Base-by-base conservation (phyloP, 2,113 vertebrate species). In the Petrocephalus microphthalmus region DNA sequence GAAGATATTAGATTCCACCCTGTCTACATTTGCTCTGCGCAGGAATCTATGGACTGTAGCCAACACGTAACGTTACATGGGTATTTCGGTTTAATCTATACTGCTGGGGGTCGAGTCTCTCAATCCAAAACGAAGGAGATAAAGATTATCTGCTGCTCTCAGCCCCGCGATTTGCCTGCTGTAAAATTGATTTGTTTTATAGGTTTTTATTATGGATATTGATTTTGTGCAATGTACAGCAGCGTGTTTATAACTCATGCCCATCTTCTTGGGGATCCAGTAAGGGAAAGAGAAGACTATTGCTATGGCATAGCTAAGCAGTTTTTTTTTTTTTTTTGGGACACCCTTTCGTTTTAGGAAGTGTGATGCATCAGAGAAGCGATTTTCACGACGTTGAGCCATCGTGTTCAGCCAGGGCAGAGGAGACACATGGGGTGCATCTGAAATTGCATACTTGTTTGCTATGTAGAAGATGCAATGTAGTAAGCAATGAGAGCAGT, bases 131-230 rank as follows among this genome's bases (percentile, higher is more conserved):
- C 4, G 10, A 51, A 45, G 74, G 37, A n/a, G 82, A 47, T 84
- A 47, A 53, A 53, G 19, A 84, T 29, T 15, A 53, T 22, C n/a
- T 84, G 83, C 83, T 84, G 47, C 49, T 84, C 49, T 84, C 19
- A 81, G 19, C 74, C 37, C 20, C 7, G 37, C 37, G 13, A 42
- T 81, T 81, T 42, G 15, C 37, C 33, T 81, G 33, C 74, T 81
- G 37, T 45, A 81, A 81, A 81, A 42, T 33, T 17, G 37, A 37
- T 81, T 45, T 17, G 2, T 81, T 81, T 45, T 81, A 20, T 81
- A 81, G 74, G 33, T 81, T 81, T 81, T 81, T 81, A 81, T 81
- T 42, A 81, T 81, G 15, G 37, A 45, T 81, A 81, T 81, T 81
- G 74, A 81, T 81, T 45, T 45, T 81, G 74, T 81, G 74, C 17